Base-by-base conservation (phyloP, 2,797 vertebrate species). In the Heliangelus exortis region DNA sequence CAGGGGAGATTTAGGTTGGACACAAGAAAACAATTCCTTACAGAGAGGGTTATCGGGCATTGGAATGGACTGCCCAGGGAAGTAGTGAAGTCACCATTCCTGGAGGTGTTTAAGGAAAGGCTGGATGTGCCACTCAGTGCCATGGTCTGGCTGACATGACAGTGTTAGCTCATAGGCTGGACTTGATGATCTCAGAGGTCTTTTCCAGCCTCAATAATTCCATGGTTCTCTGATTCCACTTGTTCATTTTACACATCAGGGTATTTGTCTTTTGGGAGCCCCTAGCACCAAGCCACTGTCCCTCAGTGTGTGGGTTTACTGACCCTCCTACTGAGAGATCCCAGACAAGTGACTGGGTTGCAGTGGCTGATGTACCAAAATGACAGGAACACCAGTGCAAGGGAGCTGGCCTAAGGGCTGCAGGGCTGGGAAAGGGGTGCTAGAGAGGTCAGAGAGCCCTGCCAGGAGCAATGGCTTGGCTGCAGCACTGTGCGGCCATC, bases 401-500 rank as follows among this genome's bases (percentile, higher is more conserved):
- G 23, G 29, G 50, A 63, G 15, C 69, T 19, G 31, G 31, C 31
- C 14, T 73, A 74, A 26, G 34, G 34, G 72, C 36, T 85, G 47
- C 87, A 45, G 19, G 21, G 12, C 2, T 77, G 67, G 39, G 59
- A 72, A 62, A 29, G 9, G n/a, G 15, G 9, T 75, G 47, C 17
- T 3, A 2, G 53, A 59, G 66, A 72, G 34, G 18, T 63, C 51
- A 65, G 47, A 62, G 26, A 82, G 15, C 17, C 59, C 39, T 3
- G 0, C 10, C 4, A 3, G 74, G 16, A 83, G 34, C 47, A 12
- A 63, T 6, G 29, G 21, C 21, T 58, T 17, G 57, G 62, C 50
- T 82, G 51, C 53, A 67, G 48, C 47, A 66, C 47, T 2, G 0
- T 26, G 45, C 0, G 0, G 26, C 47, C 47, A 25, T 69, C 34